A percentile compares a stretch with the other conserved stretches of the same genome.
These are phyloP conservation scores for Larimichthys polyactis DNA, from an alignment of 2,113 vertebrate species.

Conservation along the genomic window DNA sequence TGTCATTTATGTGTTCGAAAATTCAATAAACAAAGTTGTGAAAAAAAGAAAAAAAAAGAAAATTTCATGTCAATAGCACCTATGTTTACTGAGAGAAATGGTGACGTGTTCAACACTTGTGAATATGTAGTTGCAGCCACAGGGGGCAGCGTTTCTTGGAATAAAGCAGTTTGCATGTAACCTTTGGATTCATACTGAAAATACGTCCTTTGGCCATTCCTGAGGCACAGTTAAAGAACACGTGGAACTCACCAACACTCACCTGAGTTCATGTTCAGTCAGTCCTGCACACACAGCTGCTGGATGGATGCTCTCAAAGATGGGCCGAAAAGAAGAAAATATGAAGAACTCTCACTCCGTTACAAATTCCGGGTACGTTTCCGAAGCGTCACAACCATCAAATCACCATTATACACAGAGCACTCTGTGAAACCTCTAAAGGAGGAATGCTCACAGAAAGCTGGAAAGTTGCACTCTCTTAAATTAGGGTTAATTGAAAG, in stretches of 20 bases:
- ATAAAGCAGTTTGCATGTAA: not conserved
- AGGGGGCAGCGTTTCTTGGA: slow-evolving; percentile 1
- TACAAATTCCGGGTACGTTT: not conserved
- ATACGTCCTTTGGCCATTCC: not conserved
- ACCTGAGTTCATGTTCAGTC: not conserved
- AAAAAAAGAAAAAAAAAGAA: too few relatives aligned
- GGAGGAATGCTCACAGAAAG: not conserved
- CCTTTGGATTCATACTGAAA: not conserved
- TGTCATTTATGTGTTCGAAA: too few relatives aligned
- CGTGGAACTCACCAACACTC: not conserved
- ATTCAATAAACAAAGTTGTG: too few relatives aligned
- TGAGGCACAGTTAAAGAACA: not conserved
- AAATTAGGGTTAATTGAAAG: not conserved
- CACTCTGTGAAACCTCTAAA: not conserved
- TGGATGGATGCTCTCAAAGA: slow-evolving; percentile 11
- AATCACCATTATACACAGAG: not conserved
- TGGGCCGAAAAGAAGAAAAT: not conserved
- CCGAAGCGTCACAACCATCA: not conserved
- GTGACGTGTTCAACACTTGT: too few relatives aligned
- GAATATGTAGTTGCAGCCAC: not conserved
- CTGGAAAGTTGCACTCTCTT: too few relatives aligned
- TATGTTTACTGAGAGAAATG: too few relatives aligned
- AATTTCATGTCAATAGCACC: too few relatives aligned
- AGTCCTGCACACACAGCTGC: slow-evolving; percentile 2
- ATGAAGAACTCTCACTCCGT: slow-evolving; percentile 14